Percentiles rank a stretch among this genome's conserved stretches.
Conservation (phyloP, 2,888 invertebrate genomes). For the Gari tellinella region DNA sequence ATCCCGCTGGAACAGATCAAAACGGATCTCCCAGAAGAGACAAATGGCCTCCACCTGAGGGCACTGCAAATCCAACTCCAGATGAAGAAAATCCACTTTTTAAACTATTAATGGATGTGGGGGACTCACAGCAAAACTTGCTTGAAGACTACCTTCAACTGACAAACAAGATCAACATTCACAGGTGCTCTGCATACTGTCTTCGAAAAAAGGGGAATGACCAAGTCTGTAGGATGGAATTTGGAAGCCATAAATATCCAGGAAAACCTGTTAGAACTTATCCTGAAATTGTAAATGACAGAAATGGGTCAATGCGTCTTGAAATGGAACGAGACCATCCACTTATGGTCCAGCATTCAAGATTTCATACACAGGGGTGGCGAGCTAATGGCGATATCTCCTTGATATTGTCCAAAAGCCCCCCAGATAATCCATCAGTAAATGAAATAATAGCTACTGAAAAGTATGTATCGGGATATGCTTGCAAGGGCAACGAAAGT, state of each 20-base stretch:
- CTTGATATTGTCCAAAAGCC: constrained; percentile 55
- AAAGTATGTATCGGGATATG: constrained; percentile 45
- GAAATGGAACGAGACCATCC: constrained; percentile 68
- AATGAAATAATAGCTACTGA: constrained; percentile 61
- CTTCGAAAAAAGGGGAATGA: too few relatives aligned
- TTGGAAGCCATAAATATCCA: constrained; percentile 8
- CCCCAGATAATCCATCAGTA: constrained; percentile 58
- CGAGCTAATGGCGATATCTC: constrained; percentile 62
- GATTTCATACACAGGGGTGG: constrained; percentile 61
- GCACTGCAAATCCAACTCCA: constrained; percentile 53
- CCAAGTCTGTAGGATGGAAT: constrained; percentile 57
- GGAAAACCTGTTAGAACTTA: constrained; percentile 27
- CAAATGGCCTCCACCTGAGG: constrained; percentile 67
- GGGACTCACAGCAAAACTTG: constrained; percentile 42
- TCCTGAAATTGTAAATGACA: constrained; percentile 55
- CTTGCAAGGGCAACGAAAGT: constrained; percentile 61
- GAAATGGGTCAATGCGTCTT: constrained; percentile 54
- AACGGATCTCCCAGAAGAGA: constrained; percentile 54
- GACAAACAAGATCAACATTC: constrained; percentile 47
- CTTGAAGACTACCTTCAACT: constrained; percentile 52
- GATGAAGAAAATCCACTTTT: constrained; percentile 59
- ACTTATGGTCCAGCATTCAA: constrained; percentile 59
- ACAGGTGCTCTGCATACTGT: constrained; percentile 57
- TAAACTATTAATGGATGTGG: constrained; percentile 65
- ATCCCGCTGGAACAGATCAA: constrained; percentile 38